Conservation (phyloP, 2,113 vertebrate genomes). For the Sisor rabdophorus region DNA sequence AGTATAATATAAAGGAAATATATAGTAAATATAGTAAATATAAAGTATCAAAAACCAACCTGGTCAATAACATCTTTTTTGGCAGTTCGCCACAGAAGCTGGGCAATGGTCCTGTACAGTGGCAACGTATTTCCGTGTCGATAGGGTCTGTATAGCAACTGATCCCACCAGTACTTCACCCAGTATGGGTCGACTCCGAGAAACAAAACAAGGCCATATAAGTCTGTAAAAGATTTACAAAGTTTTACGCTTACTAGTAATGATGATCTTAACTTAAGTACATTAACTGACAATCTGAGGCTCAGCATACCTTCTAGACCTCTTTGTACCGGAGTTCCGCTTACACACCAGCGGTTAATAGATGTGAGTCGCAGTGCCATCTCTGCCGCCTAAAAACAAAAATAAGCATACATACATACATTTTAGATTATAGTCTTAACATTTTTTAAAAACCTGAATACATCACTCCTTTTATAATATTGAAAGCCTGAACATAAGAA, state of each 20-base stretch:
- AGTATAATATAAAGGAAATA: too few species aligned
- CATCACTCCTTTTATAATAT: neutral
- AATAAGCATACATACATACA: neutral
- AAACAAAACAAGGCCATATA: constrained; percentile 92
- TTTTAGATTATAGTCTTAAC: neutral
- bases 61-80: constrained; percentile 98
- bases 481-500: neutral
- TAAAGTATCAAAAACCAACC: constrained; percentile 61
- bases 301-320: constrained; percentile 84
- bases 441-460: too few species aligned
- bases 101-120: constrained; percentile 84
- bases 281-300: neutral
- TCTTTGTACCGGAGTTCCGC: constrained; percentile 96
- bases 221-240: constrained; percentile 69
- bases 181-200: constrained; percentile 95
- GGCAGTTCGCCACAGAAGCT: constrained; percentile 90
- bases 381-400: constrained; percentile 83
- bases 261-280: neutral
- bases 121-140: constrained; percentile 81
- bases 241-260: neutral
- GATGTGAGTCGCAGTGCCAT: constrained; percentile 93
- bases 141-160: constrained; percentile 91
- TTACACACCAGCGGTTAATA: constrained; percentile 96
- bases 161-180: constrained; percentile 96
- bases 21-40: neutral